Base-by-base conservation (phyloP, 2,113 vertebrate species). In the Corythoichthys intestinalis region DNA sequence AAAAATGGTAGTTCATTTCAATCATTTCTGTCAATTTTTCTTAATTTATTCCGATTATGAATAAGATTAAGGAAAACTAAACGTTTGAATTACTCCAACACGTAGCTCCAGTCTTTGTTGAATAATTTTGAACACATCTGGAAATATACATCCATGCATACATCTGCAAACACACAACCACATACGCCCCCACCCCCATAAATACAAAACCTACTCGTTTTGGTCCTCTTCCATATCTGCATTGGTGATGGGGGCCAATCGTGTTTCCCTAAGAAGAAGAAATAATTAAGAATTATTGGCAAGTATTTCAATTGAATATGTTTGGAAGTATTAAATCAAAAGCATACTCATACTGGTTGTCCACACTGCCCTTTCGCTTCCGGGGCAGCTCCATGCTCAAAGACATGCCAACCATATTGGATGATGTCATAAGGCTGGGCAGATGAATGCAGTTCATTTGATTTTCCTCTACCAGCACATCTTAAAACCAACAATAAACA, bases 321-420 rank as follows among this genome's bases (percentile, higher is more conserved):
- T 56, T 54, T 53, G 2, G 15, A 39, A 2, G 12, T 39, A 4
- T 6, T 7, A 70, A 66, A 41, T 12, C 5, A 20, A 38, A 41
- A 46, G 9, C 34, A 56, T 2, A 56, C 2, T 47, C 46, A 17
- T 57, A 91, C 95, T 91, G 93, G 76, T 83, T 93, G 66, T 96
- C 94, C 10, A 88, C 90, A 72, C 94, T 96, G 75, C 91, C 92
- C 84, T 94, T 96, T 65, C 94, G 92, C 73, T 98, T 97, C 74
- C 94, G 89, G 13, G 94, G 91, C 75, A 94, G 87, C 71, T 95
- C 94, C 63, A 65, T 74, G 14, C 65, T 90, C 20, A 91, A 83
- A 10, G 92, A 76, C 65, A 91, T 17, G 66, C 80, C 50, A 71
- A 70, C 48, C 67, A 85, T 78, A 68, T 90, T 66, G 7, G 80